phyloP scores from a whole-genome alignment of 2,113 vertebrate genomes.

The Dissostichus mawsoni region DNA sequence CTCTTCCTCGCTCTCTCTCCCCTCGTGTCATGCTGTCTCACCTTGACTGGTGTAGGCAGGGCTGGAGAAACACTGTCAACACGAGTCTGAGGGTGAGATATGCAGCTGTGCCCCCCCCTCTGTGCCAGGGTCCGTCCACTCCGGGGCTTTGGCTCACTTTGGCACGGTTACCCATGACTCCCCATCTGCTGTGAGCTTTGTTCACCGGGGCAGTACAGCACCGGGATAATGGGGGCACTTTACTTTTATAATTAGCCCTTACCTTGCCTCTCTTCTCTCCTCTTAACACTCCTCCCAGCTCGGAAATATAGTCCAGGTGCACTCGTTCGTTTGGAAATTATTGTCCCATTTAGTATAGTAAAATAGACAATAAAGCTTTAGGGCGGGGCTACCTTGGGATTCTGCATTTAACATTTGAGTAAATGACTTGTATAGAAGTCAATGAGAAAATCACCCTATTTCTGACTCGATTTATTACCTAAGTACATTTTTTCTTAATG shows the following conservation, averaged over 20 bases:
- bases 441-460: too few relatives aligned
- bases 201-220: slow-evolving; percentile 67
- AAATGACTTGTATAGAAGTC: too few relatives aligned
- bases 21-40: slow-evolving; percentile 84
- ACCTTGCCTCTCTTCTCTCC: slow-evolving; percentile 61
- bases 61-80: slow-evolving; percentile 80
- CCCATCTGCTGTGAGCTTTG: slow-evolving; percentile 78
- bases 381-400: too few relatives aligned
- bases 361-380: too few relatives aligned
- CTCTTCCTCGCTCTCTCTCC: slow-evolving; percentile 36
- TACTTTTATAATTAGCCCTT: slow-evolving; percentile 80
- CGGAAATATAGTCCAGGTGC: too few relatives aligned
- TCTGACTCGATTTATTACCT: too few relatives aligned
- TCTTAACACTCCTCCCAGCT: slow-evolving; percentile 52
- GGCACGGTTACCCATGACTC: slow-evolving; percentile 76
- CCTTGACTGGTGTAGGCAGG: slow-evolving; percentile 87
- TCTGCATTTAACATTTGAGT: too few relatives aligned
- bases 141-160: slow-evolving; percentile 69
- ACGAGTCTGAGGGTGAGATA: slow-evolving; percentile 76
- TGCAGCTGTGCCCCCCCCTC: slow-evolving; percentile 65
- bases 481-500: too few relatives aligned
- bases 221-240: slow-evolving; percentile 74
- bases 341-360: too few relatives aligned
- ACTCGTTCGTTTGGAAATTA: too few relatives aligned
- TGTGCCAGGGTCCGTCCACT: slow-evolving; percentile 71